These are phyloP conservation scores for Anthopleura sola DNA, from an alignment of 64 coral and sea anemone genomes.

Conservation along the genomic window DNA sequence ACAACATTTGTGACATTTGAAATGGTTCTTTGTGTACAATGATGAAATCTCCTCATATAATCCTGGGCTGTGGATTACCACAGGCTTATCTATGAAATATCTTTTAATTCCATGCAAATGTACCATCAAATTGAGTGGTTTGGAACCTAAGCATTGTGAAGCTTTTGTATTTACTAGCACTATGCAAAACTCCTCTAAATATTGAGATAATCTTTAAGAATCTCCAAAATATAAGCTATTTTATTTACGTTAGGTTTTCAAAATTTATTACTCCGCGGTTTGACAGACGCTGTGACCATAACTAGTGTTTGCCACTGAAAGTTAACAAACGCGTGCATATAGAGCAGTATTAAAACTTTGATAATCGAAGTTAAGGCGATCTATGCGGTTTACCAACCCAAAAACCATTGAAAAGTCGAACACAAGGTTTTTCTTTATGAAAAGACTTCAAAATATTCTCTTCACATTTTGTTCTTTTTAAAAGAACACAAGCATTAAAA, in stretches of 20 bases:
- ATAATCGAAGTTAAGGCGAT: not conserved
- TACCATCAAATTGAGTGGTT: not conserved
- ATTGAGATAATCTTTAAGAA: not conserved
- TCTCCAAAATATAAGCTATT: not conserved
- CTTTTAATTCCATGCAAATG: constrained; percentile 9
- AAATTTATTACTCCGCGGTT: not conserved
- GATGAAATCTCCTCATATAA: not conserved
- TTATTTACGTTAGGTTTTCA: not conserved
- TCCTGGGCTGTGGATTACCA: constrained; percentile 11
- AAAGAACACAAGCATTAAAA: not conserved
- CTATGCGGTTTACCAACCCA: not conserved
- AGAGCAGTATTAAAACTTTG: too few relatives aligned
- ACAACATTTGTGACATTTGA: not conserved
- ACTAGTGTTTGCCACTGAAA: not conserved
- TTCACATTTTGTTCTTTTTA: not conserved
- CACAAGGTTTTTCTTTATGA: not conserved
- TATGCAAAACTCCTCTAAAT: not conserved
- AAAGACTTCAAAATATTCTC: not conserved
- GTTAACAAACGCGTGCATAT: not conserved
- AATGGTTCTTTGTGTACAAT: constrained; percentile 1
- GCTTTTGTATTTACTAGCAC: not conserved
- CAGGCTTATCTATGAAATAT: not conserved
- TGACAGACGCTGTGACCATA: not conserved
- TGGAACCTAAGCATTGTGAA: not conserved
- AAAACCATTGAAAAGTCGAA: too few relatives aligned